Evolutionary conservation across 2,113 vertebrate species (phyloP).

Genomic region (Lonchura striata): DNA sequence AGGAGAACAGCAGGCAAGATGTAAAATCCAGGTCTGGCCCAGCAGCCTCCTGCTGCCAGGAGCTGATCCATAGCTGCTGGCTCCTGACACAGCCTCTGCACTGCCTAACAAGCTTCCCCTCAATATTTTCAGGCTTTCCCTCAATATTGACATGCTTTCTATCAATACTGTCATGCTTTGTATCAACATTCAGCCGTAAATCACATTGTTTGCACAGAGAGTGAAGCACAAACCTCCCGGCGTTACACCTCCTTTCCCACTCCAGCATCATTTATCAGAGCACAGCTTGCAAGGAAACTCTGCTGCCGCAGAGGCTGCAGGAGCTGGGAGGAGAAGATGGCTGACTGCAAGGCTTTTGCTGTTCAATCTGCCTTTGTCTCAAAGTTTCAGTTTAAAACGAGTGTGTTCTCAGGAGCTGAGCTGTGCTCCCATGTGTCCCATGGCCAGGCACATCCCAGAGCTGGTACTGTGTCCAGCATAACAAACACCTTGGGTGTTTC

Average conservation of each 20-base stretch:
- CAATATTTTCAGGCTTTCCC: not conserved
- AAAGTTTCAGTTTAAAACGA: not conserved
- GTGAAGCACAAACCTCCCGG: not conserved
- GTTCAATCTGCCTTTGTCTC: conserved; percentile 24
- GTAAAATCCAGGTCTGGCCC: not conserved
- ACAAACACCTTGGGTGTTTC: not conserved
- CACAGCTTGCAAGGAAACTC: not conserved
- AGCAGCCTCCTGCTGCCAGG: not conserved
- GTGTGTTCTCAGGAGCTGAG: not conserved
- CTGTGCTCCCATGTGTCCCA: not conserved
- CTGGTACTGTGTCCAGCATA: not conserved
- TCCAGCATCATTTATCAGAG: not conserved
- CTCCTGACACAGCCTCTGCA: not conserved
- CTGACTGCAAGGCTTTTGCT: not conserved
- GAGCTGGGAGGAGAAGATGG: conserved; percentile 14
- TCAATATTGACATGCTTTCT: not conserved
- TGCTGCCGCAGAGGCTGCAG: not conserved
- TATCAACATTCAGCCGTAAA: not conserved
- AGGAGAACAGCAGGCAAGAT: not conserved
- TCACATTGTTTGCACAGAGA: accelerated
- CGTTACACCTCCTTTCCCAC: not conserved
- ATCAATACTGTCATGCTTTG: not conserved
- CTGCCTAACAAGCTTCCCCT: not conserved
- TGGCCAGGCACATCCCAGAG: not conserved
- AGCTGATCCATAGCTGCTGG: not conserved